Evolutionary conservation across 1,140 invertebrate genomes (phyloP), one percentile per base, ranked within the genome.

Genomic region (Achroia grisella): DNA sequence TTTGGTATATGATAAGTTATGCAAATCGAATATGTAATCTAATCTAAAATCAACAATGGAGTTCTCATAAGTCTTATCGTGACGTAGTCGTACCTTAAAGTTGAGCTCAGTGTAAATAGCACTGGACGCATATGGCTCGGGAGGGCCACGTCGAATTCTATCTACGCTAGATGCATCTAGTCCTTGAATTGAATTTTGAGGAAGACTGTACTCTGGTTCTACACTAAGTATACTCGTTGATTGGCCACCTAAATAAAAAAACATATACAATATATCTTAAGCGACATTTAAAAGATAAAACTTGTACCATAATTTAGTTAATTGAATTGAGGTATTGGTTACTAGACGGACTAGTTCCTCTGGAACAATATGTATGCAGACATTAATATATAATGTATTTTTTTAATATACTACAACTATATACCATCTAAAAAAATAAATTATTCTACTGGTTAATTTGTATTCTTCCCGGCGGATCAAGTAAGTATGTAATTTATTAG

Each of bases 21-120:
- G 53, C 66, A 67, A 72, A 74, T 66, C 52, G 37, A 53, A 47
- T 37, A 36, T 32, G 48, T 56, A 68, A 68, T 61, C 50, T 74
- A 52, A 76, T 74, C 72, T 69, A 52, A 36, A 57, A 52, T 68
- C 61, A 77, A 74, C 61, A 69, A 58, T 48, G 34, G 47, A 49
- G 45, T 73, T 76, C 72, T 64, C 67, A 68, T 63, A 61, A 55
- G 33, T 54, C 59, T 76, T 76, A 75, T 79, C 72, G 48, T 23
- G 17, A 6, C 35, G 17, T 11, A 44, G n/a, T n/a, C 52, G 42
- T 73, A 81, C 77, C 77, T 81, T 76, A 62, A 76, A 81, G 61
- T 78, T 78, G 57, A 85, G 78, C 71, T 85, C 80, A 45, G 80
- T 85, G 73, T 85, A 85, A 79, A 85, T 85, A 66, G 80, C 80